These are phyloP conservation scores for Rhogogaster chlorosoma DNA, from an alignment of 2,888 invertebrate species.

Conservation along the genomic window DNA sequence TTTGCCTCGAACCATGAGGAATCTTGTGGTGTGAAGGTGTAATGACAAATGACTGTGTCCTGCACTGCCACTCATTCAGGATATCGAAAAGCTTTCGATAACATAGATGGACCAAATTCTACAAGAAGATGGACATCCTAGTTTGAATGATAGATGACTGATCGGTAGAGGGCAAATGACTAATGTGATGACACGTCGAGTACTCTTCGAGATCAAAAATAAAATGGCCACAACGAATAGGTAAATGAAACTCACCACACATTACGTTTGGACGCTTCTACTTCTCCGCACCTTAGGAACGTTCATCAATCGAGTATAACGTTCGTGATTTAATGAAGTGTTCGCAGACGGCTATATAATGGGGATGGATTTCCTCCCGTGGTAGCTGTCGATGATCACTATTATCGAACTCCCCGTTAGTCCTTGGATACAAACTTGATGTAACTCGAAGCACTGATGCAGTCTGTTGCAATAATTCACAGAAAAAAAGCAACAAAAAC, in stretches of 20 bases:
- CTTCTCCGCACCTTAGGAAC: neutral
- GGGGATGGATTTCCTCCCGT: neutral
- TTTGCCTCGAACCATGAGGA: neutral
- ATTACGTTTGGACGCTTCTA: slow-evolving; percentile 25
- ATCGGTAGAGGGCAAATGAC: neutral
- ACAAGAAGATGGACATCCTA: neutral
- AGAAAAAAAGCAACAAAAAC: neutral
- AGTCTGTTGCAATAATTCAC: neutral
- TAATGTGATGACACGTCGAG: neutral
- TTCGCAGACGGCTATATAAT: neutral
- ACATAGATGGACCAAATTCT: neutral
- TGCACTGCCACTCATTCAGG: neutral
- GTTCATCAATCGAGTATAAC: slow-evolving; percentile 2
- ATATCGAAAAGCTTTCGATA: neutral
- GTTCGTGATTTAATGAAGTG: neutral
- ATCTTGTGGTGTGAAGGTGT: too few relatives aligned
- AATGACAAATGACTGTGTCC: neutral
- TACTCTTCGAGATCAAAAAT: neutral
- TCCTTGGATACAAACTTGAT: neutral
- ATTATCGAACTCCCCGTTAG: neutral
- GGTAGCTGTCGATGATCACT: neutral
- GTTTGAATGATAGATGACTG: neutral
- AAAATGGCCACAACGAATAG: neutral
- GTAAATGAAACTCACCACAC: slow-evolving; percentile 36
- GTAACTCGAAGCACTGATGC: neutral